A percentile compares a stretch with the other conserved stretches of the same genome.
Conservation (phyloP, 2,888 invertebrate species). For the Calameuta pallipes region DNA sequence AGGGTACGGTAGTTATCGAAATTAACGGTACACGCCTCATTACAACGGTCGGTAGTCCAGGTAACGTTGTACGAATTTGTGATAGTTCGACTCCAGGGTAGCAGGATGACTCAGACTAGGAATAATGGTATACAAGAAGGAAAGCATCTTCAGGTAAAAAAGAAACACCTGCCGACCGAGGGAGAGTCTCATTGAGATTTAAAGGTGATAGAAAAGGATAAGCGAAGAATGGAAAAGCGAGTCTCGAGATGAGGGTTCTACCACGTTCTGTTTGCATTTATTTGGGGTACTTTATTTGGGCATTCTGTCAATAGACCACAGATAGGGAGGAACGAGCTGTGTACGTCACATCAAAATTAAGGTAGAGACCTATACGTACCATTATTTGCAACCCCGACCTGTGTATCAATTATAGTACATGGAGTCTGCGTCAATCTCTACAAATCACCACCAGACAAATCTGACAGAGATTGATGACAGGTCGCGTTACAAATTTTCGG, state of each 20-base stretch:
- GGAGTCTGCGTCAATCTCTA: not conserved
- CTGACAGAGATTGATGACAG: not conserved
- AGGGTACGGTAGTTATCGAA: constrained; percentile 6
- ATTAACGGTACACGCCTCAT: constrained; percentile 21
- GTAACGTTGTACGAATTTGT: constrained; percentile 12
- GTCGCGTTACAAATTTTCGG: not conserved
- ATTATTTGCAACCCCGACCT: not conserved
- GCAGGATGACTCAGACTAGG: not conserved
- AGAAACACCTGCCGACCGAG: not conserved
- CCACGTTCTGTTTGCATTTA: not conserved
- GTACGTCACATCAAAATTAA: not conserved
- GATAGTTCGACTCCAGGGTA: not conserved
- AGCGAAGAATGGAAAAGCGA: not conserved
- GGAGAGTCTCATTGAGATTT: not conserved
- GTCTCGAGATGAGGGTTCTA: not conserved
- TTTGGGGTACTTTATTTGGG: not conserved
- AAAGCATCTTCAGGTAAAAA: not conserved
- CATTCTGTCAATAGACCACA: not conserved
- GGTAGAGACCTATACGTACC: not conserved
- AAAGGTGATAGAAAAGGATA: not conserved
- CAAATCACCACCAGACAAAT: not conserved
- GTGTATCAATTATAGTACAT: not conserved
- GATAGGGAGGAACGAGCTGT: not conserved
- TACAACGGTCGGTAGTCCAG: constrained; percentile 15
- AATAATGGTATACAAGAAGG: not conserved